Percentiles rank a stretch among this genome's conserved stretches.
Evolutionary conservation across 2,888 invertebrate genomes (phyloP).

Genomic region (Ormyrus thymus): DNA sequence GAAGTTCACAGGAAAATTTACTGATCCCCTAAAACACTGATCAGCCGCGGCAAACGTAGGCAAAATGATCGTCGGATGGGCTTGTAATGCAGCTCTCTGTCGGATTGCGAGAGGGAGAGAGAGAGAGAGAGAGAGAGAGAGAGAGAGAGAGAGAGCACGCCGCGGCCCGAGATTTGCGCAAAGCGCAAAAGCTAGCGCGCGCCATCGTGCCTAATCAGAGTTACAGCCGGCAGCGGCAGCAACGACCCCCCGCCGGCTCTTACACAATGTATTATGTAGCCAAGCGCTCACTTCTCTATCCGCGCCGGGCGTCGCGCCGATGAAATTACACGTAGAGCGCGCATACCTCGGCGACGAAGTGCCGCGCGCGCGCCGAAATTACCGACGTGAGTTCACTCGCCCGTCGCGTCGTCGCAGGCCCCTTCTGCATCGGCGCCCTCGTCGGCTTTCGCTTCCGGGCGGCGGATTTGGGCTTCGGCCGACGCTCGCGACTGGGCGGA

Average conservation of each 20-base stretch:
- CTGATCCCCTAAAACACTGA: too few species aligned
- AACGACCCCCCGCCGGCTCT: too few species aligned
- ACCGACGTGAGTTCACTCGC: background rate
- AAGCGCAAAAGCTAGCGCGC: background rate
- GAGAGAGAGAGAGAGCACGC: conserved; percentile 4
- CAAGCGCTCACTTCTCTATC: too few species aligned
- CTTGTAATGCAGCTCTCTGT: too few species aligned
- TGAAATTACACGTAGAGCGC: conserved; percentile 25
- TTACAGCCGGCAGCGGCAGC: background rate
- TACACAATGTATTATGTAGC: too few species aligned
- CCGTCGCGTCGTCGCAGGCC: conserved; percentile 1
- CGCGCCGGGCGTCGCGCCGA: conserved; percentile 12
- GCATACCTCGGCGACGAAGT: background rate
- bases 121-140: too few species aligned
- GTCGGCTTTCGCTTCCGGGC: background rate
- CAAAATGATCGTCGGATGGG: too few species aligned
- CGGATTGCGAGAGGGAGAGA: too few species aligned
- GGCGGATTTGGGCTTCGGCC: too few species aligned
- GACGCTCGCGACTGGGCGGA: too few species aligned
- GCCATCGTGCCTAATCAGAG: conserved; percentile 10
- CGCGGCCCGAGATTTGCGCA: background rate
- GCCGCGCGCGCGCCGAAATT: conserved; percentile 28
- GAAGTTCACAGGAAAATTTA: too few species aligned
- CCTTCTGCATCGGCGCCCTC: background rate
- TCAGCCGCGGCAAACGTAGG: too few species aligned